These are phyloP conservation scores for Allobates femoralis DNA, from an alignment of 2,797 vertebrate species.

Conservation along the genomic window DNA sequence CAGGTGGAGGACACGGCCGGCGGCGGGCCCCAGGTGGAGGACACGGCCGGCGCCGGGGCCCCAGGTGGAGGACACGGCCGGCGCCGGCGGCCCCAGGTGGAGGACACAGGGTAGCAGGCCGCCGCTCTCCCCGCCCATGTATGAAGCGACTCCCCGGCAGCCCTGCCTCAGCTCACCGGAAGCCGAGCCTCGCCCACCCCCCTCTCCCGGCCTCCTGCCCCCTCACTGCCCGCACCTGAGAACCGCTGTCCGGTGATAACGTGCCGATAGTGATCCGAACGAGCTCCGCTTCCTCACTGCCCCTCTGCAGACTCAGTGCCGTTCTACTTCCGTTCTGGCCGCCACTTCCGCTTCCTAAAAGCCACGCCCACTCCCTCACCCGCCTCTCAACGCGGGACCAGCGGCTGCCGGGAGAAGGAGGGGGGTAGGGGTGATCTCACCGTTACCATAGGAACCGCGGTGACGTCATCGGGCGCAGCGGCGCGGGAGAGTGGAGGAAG, in stretches of 20 bases:
- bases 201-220: too few relatives aligned
- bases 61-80: neutral
- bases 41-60: neutral
- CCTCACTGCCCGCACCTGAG: slow-evolving; percentile 13
- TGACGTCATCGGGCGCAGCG: slow-evolving; percentile 74
- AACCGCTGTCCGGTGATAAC: slow-evolving; percentile 23
- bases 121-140: slow-evolving; percentile 35
- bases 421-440: slow-evolving; percentile 81
- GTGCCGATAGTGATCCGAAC: neutral
- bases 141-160: neutral
- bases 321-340: slow-evolving; percentile 86
- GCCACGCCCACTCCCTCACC: slow-evolving; percentile 64
- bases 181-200: neutral
- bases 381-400: slow-evolving; percentile 75
- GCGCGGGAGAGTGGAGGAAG: slow-evolving; percentile 24
- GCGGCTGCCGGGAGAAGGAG: slow-evolving; percentile 78
- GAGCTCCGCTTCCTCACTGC: slow-evolving; percentile 45
- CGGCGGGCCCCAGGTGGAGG: neutral
- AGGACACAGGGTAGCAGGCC: neutral
- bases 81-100: neutral
- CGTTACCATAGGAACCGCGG: slow-evolving; percentile 77
- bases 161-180: neutral
- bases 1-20: too few relatives aligned
- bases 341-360: slow-evolving; percentile 88
- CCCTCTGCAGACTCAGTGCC: slow-evolving; percentile 65